Conservation (phyloP, 35 echinoderm and acorn worm genomes). For the Strongylocentrotus purpuratus region DNA sequence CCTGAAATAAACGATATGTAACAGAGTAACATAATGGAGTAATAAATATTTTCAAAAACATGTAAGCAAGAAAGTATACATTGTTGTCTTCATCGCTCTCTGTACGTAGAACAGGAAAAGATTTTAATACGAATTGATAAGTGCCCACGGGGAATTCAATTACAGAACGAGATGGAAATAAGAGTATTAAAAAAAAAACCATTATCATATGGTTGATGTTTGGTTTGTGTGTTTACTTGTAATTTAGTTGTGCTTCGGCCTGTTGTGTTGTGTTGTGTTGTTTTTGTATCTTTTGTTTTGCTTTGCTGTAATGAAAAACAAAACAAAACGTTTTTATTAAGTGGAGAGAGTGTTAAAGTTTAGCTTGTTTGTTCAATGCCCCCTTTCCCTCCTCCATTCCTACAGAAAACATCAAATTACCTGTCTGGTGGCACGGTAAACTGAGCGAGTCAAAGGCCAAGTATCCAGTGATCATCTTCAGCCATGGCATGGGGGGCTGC, state of each 20-base stretch:
- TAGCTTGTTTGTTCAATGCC: no score
- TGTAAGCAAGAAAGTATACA: not conserved
- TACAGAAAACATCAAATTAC: conserved; percentile 43
- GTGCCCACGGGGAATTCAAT: no score
- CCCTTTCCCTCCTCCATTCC: not conserved
- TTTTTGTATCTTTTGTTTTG: no score
- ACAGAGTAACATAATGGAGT: not conserved
- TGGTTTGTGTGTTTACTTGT: no score
- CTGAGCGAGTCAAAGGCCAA: conserved; percentile 33
- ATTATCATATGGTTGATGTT: no score
- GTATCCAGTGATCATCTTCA: conserved; percentile 82
- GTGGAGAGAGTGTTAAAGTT: not conserved
- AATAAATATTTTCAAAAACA: not conserved
- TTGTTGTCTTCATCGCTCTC: no score
- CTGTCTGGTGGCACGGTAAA: conserved; percentile 71
- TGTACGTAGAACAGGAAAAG: no score
- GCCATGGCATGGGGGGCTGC: conserved; percentile 81
- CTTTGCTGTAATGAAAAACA: not conserved
- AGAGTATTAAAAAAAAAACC: no score
- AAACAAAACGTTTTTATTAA: not conserved
- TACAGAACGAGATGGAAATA: no score
- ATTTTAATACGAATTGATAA: no score
- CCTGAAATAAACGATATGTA: not conserved
- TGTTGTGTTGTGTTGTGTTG: no score
- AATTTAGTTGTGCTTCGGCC: no score